Evolutionary conservation across 2,888 invertebrate species (phyloP).

Genomic region (Odontocerum albicorne): DNA sequence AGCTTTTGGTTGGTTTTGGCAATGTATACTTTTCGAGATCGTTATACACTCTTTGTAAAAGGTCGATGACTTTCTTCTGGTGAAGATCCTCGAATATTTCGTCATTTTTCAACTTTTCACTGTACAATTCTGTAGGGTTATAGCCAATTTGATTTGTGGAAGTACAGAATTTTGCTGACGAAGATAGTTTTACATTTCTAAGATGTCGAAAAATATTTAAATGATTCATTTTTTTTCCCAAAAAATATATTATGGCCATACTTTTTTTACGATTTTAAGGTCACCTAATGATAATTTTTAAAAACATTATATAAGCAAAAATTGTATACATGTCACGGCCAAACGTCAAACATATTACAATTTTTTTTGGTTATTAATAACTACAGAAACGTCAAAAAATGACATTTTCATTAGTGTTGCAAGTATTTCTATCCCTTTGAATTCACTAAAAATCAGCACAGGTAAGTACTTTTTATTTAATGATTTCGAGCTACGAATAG

Average conservation of each 20-base stretch:
- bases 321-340: not conserved
- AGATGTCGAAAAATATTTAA: no score
- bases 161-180: not conserved
- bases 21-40: conserved; percentile 61
- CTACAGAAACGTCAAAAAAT: no score
- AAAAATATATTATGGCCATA: conserved; percentile 4
- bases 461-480: no score
- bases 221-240: conserved; percentile 7
- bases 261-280: conserved; percentile 14
- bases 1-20: conserved; percentile 39
- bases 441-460: no score
- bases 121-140: conserved; percentile 59
- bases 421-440: no score
- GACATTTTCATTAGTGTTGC: no score
- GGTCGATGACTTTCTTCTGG: conserved; percentile 70
- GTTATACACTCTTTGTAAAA: conserved; percentile 70
- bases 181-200: conserved; percentile 9
- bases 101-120: no score
- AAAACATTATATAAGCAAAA: conserved; percentile 11
- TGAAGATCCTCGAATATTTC: conserved; percentile 67
- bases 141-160: no score
- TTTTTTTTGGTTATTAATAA: no score
- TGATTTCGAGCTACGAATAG: no score
- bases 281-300: conserved; percentile 14
- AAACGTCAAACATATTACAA: no score